Base-by-base conservation (phyloP, 2,888 invertebrate species). In the Linnaemya vulpina region DNA sequence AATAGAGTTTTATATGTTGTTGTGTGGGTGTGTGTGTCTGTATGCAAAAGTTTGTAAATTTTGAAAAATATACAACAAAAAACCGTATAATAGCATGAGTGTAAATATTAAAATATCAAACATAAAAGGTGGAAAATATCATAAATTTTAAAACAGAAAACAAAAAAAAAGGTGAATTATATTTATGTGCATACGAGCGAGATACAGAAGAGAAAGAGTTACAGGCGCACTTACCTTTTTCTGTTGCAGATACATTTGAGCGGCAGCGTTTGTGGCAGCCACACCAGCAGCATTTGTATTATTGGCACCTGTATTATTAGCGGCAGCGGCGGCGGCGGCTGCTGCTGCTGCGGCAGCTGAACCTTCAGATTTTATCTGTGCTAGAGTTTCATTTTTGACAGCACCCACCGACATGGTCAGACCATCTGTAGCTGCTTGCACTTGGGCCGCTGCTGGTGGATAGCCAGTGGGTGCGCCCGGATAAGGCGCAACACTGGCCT, bases 381-480 rank as follows among this genome's bases (percentile, higher is more conserved):
- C 88, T 78, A 91, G 89, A 83, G 90, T 89, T 40, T 92, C 92
- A 76, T 89, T 88, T 89, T 92, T 92, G 86, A 92, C 90, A 60
- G 91, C 90, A 51, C 90, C 89, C 76, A 90, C 90, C 74, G 91
- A 90, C 89, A 92, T 89, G 76, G 92, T 90, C 78, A 92, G 88
- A 84, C 91, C 90, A 79, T 92, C 92, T 55, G 92, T 91, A 40
- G 89, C 89, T 83, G 90, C 89, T 76, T 90, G 91, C 70, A 91
- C 91, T 86, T 90, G 91, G 58, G 88, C 89, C 77, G 91, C 89
- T 80, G 90, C 90, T 82, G 92, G 90, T 82, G 92, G 92, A 89
- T 90, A 92, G 89, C 92, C 92, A 88, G 91, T 88, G 77, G 92
- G 92, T 86, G 92, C 91, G 88, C 92, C 91, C 67, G 91, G 91